Base-by-base conservation (phyloP, 2,113 vertebrate genomes). In the Sander vitreus region DNA sequence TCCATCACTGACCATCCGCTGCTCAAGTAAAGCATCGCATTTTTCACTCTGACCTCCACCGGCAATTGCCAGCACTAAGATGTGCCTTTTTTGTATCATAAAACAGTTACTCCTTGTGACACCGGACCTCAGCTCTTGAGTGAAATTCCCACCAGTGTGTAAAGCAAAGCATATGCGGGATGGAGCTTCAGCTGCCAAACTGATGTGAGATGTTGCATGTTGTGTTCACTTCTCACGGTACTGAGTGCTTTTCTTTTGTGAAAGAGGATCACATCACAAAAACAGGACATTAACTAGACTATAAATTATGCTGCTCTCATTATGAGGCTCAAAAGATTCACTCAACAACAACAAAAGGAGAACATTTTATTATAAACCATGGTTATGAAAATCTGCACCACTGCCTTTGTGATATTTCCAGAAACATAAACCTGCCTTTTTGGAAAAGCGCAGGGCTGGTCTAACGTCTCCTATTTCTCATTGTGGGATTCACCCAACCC, bases 1-100 rank as follows among this genome's bases (percentile, higher is more conserved):
- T 93, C 88, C 76, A 77, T 90, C 92, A 83, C 63, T 45, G 76
- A 73, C 54, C 76, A 71, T 62, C 62, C n/a, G 25, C 75, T 21
- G 4, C 60, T 81, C 65, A 73, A 69, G 51, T 55, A 47, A 87
- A 65, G 73, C 23, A 64, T 72, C 13, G 47, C 43, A 57, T 74
- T 73, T 75, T 75, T 63, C 27, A 58, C 53, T 70, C 48, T 81
- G 67, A 88, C 71, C 65, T 82, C 75, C 50, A 57, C 19, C 0
- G 9, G 76, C 71, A 59, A 68, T 70, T 54, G 27, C 70, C 50
- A 53, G 73, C 75, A 65, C 27, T 10, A 45, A 55, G 55, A 63
- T 50, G 67, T 83, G 64, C 63, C 55, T 5, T 69, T 60, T 83
- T 33, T 65, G 18, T 43, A 70, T 70, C 54, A 63, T 39, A 51